Evolutionary conservation across 1,140 invertebrate species (phyloP).

Genomic region (Leptinotarsa lineolata): DNA sequence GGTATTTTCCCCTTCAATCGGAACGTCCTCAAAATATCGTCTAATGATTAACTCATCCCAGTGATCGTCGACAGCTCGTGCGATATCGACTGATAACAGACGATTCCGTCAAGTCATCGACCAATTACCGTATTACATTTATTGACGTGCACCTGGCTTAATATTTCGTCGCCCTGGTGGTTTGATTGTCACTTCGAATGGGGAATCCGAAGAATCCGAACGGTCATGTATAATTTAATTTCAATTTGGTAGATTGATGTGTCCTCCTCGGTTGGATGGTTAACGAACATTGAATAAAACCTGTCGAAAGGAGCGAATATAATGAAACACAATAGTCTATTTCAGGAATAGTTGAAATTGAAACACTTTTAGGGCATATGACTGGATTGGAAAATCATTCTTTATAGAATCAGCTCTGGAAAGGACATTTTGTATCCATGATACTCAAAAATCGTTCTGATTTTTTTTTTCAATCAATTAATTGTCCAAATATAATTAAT

Average conservation of each 20-base stretch:
- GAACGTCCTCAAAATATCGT: conserved; percentile 9
- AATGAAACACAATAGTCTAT: too few relatives aligned
- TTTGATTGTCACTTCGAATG: conserved; percentile 23
- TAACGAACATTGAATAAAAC: not conserved
- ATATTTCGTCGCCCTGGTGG: conserved; percentile 14
- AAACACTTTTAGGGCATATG: too few relatives aligned
- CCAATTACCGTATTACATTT: conserved; percentile 32
- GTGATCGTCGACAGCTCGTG: conserved; percentile 22
- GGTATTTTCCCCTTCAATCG: not conserved
- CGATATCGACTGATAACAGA: conserved; percentile 25
- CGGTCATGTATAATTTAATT: not conserved
- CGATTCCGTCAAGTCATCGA: conserved; percentile 31
- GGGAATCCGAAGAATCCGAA: conserved; percentile 4
- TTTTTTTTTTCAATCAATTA: too few relatives aligned
- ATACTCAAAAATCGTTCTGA: too few relatives aligned
- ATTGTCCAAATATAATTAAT: too few relatives aligned
- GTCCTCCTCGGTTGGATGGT: not conserved
- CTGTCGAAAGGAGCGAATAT: too few relatives aligned
- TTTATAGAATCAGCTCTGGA: too few relatives aligned
- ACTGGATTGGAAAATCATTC: too few relatives aligned
- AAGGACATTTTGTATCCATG: too few relatives aligned
- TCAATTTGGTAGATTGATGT: not conserved
- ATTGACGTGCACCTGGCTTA: conserved; percentile 30
- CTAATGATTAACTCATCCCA: conserved; percentile 19
- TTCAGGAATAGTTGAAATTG: too few relatives aligned